Evolutionary conservation across 2,797 vertebrate genomes (phyloP), one percentile per base, ranked within the genome.

Genomic region (Eulemur coronatus): DNA sequence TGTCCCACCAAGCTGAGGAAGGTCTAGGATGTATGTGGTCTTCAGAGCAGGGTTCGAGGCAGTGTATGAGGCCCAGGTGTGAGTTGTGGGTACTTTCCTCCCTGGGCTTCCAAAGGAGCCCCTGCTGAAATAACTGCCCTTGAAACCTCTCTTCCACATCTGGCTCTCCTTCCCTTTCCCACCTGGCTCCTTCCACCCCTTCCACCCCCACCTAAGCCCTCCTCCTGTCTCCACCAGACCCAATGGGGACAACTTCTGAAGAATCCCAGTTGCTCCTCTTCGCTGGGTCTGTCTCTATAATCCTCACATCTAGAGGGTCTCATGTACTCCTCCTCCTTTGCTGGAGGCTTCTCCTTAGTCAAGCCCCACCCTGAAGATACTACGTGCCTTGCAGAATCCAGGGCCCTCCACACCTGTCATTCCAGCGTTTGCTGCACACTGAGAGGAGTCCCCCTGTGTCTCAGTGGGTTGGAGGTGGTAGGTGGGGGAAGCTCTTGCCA

Each of bases 321-420:
- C n/a, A 0, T 2, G 3, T 10, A 15, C 5, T 50, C 18, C 26
- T 67, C 1, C 28, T 50, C 5, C 30, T 67, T 26, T 6, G 0
- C 28, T 11, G 7, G 59, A 81, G 43, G 41, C 41, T 35, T 86
- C 69, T 61, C 11, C 8, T 81, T 38, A n/a, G 35, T 28, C 41
- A 43, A 81, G 33, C 30, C 33, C 3, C 11, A 33, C 30, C 22
- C 59, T 61, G 20, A 5, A 86, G 61, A 20, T 26, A 38, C 28
- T 9, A 11, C 0, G 0, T 20, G 22, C 70, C 22, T 65, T 12
- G 3, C 7, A n/a, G 33, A 33, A 41, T 11, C 26, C 18, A 8
- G 5, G 35, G 28, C 14, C 55, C 35, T 6, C 41, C 4, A 7
- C 5, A 41, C 1, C 30, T n/a, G 6, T 46, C 15, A 17, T 2